Conservation (phyloP, 37 sponge, comb jelly and placozoan genomes). For the Chondrosia reniformis region DNA sequence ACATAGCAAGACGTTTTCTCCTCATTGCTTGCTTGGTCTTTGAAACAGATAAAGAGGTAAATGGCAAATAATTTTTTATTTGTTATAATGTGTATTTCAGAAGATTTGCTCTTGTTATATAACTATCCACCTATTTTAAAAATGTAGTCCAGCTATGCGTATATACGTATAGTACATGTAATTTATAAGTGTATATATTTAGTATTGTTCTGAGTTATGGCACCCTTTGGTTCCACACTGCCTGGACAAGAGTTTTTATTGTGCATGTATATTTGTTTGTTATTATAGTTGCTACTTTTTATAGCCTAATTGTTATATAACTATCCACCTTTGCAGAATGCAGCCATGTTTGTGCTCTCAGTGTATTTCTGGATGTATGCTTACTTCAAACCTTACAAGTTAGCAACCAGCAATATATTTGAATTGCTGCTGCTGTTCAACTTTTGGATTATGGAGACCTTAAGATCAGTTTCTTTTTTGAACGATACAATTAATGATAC, state of each 20-base stretch:
- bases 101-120: too few species aligned
- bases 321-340: background rate
- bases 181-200: too few species aligned
- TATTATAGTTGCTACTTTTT: too few species aligned
- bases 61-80: too few species aligned
- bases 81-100: too few species aligned
- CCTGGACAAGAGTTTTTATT: too few species aligned
- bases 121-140: too few species aligned
- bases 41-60: slow-evolving; percentile 21
- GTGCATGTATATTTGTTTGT: too few species aligned
- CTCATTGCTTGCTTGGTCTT: slow-evolving; percentile 2
- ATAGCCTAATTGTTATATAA: too few species aligned
- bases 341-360: background rate
- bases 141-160: too few species aligned
- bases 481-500: background rate
- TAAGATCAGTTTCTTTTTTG: background rate
- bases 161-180: background rate
- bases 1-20: background rate
- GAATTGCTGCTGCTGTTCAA: background rate
- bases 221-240: too few species aligned
- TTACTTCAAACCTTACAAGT: background rate
- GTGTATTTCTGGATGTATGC: background rate
- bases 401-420: background rate
- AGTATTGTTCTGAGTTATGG: too few species aligned
- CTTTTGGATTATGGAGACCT: background rate